These are phyloP conservation scores for Calypte anna DNA, from an alignment of 2,113 vertebrate species.

Conservation along the genomic window DNA sequence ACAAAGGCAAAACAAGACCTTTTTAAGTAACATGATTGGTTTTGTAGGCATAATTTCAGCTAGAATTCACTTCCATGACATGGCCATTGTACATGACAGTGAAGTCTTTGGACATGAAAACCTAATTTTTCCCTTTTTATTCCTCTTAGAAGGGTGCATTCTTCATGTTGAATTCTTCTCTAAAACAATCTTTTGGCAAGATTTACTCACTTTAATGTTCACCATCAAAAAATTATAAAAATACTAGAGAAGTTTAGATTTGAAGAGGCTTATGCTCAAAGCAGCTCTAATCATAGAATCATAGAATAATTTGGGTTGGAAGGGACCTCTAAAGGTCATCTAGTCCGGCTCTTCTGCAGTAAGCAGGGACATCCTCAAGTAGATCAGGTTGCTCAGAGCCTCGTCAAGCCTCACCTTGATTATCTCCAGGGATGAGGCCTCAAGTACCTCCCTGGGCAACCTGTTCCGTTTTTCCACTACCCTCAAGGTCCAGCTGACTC, in stretches of 20 bases:
- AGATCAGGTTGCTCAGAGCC: too few species aligned
- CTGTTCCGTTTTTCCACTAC: too few species aligned
- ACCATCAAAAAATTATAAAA: background rate
- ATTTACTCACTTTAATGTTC: background rate
- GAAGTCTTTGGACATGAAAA: background rate
- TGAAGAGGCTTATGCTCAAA: background rate
- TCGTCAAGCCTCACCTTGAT: too few species aligned
- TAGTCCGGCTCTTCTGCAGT: too few species aligned
- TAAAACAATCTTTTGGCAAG: background rate
- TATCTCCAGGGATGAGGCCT: too few species aligned
- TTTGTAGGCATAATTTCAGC: background rate
- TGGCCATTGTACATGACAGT: background rate
- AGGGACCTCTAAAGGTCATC: too few species aligned
- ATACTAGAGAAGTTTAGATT: background rate
- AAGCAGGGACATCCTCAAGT: too few species aligned
- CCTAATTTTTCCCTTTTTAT: background rate
- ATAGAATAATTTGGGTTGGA: too few species aligned
- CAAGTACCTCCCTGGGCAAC: too few species aligned
- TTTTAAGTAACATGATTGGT: background rate
- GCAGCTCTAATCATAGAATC: background rate
- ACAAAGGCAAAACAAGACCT: background rate
- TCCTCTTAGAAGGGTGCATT: background rate
- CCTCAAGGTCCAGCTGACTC: background rate
- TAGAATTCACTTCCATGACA: background rate
- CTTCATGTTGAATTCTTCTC: background rate